Evolutionary conservation across 1,140 invertebrate genomes (phyloP).

Genomic region (Orchestia grillus): DNA sequence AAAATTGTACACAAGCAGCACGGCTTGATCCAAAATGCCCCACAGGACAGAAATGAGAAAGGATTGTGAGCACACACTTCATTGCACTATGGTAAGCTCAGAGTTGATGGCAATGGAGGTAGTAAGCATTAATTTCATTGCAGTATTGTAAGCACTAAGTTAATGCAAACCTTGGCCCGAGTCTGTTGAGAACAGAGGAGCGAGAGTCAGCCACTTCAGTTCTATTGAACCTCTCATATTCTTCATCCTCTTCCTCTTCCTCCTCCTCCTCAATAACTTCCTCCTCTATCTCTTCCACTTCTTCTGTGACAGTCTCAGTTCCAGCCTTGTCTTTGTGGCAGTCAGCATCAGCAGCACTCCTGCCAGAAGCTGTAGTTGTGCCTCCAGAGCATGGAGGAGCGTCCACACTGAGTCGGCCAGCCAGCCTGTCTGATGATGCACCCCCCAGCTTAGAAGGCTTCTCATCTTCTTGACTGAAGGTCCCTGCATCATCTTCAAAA

Average conservation of each 20-base stretch:
- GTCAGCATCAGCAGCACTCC: not conserved
- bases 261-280: slow-evolving; percentile 9
- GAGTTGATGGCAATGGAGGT: no score
- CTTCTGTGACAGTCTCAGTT: not conserved
- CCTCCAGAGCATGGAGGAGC: not conserved
- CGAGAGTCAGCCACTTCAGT: slow-evolving; percentile 28
- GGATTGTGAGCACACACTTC: not conserved
- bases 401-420: slow-evolving; percentile 39
- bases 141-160: not conserved
- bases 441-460: not conserved
- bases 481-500: slow-evolving; percentile 41
- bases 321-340: not conserved
- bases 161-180: not conserved
- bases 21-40: no score
- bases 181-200: slow-evolving; percentile 14
- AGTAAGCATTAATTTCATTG: not conserved
- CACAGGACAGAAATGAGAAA: no score
- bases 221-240: slow-evolving; percentile 42
- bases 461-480: not conserved
- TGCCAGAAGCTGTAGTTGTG: not conserved
- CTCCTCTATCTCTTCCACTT: slow-evolving; percentile 28
- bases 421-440: not conserved
- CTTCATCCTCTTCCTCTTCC: slow-evolving; percentile 9
- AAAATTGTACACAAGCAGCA: no score
- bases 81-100: not conserved